phyloP scores from a whole-genome alignment of 2,113 vertebrate species.

The Gallinago jamesoni region DNA sequence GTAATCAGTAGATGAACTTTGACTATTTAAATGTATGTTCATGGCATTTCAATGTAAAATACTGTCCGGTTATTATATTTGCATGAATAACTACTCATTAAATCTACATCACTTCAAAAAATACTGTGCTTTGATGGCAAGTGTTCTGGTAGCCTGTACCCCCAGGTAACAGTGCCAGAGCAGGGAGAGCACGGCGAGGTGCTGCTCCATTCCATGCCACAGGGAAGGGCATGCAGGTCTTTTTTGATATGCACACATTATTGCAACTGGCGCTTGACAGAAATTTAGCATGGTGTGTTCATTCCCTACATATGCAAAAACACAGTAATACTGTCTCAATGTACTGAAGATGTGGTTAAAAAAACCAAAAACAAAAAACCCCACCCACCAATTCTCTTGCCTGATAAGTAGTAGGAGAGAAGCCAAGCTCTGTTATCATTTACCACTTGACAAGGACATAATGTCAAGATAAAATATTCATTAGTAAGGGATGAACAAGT shows the following conservation, averaged over 20 bases:
- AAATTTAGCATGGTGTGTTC: not conserved
- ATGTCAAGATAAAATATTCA: not conserved
- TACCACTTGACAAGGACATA: not conserved
- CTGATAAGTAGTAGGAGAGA: not conserved
- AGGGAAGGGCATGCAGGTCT: not conserved
- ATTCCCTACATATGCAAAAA: not conserved
- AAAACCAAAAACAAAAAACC: not conserved
- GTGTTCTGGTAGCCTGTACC: not conserved
- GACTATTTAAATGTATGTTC: not conserved
- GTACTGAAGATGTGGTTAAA: not conserved
- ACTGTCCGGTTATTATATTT: not conserved
- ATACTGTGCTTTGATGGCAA: not conserved
- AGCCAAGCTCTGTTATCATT: not conserved
- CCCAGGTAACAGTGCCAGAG: not conserved
- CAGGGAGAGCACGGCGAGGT: not conserved
- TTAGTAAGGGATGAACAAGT: not conserved
- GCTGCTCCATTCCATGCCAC: not conserved
- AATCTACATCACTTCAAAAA: not conserved
- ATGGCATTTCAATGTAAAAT: not conserved
- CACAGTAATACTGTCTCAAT: fast-evolving
- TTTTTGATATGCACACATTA: fast-evolving
- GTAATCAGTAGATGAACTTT: not conserved
- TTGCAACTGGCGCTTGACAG: not conserved
- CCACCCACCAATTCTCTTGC: not conserved
- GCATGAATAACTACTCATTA: not conserved